These are phyloP conservation scores for Talpa occidentalis DNA, from an alignment of 2,113 vertebrate genomes.

Conservation along the genomic window DNA sequence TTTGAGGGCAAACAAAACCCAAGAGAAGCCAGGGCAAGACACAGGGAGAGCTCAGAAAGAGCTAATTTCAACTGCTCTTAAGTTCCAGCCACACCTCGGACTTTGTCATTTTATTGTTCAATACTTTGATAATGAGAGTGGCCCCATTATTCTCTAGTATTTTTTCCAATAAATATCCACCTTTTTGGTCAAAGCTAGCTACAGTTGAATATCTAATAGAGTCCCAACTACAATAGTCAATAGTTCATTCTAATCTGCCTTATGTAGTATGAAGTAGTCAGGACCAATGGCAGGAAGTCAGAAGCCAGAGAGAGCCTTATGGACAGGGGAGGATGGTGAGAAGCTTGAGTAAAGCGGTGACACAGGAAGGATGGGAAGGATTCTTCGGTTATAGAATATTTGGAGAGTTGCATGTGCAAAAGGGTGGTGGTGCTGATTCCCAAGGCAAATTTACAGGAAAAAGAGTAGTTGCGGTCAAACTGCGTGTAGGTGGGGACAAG, in stretches of 20 bases:
- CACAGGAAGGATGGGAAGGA: not conserved
- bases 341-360: not conserved
- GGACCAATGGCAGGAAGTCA: not conserved
- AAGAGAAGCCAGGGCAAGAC: not conserved
- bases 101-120: not conserved
- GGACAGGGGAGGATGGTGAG: not conserved
- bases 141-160: not conserved
- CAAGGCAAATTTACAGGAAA: not conserved
- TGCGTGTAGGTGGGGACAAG: not conserved
- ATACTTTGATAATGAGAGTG: not conserved
- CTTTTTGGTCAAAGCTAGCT: not conserved
- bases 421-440: not conserved
- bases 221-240: not conserved
- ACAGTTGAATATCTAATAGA: not conserved
- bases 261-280: not conserved
- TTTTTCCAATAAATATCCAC: not conserved
- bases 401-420: not conserved
- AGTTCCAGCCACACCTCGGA: not conserved
- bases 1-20: not conserved
- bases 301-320: not conserved
- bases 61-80: not conserved
- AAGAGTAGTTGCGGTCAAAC: not conserved
- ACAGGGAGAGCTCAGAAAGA: not conserved
- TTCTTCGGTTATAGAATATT: not conserved
- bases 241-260: not conserved